Conservation (phyloP, 2,888 invertebrate species). For the Hypsopygia costalis region DNA sequence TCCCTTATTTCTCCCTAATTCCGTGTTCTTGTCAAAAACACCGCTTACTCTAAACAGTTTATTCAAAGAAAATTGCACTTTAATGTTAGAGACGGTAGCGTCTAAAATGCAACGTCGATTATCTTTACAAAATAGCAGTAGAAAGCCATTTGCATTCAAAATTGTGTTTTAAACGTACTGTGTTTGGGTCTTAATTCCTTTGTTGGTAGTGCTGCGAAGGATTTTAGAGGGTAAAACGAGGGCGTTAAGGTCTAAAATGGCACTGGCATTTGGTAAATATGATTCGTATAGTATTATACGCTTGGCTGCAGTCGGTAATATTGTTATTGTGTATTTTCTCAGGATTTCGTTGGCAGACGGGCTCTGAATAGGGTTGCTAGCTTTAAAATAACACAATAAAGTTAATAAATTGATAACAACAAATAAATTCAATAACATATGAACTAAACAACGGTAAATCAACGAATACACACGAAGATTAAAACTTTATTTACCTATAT, state of each 20-base stretch:
- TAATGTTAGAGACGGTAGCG: conserved; percentile 8
- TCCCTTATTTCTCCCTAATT: conserved; percentile 15
- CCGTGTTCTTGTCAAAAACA: conserved; percentile 12
- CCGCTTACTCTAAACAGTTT: conserved; percentile 10
- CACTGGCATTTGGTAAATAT: conserved; percentile 10
- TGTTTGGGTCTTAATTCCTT: conserved; percentile 17
- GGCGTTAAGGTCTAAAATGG: conserved; percentile 9
- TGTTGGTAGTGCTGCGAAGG: neutral
- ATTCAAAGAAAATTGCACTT: conserved; percentile 11
- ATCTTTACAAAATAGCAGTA: conserved; percentile 11
- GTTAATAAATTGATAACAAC: too few species aligned
- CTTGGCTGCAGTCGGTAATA: conserved; percentile 41
- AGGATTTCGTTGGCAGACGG: conserved; percentile 31
- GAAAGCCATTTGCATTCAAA: conserved; percentile 15
- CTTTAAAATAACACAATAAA: neutral
- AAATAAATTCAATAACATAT: too few species aligned
- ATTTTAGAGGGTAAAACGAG: neutral
- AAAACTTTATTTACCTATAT: too few species aligned
- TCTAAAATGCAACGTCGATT: conserved; percentile 7
- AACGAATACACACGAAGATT: too few species aligned
- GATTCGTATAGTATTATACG: conserved; percentile 26
- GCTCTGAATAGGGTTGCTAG: neutral
- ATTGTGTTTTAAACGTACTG: conserved; percentile 19
- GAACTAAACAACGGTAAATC: too few species aligned
- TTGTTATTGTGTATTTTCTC: conserved; percentile 46